Evolutionary conservation across 2,888 invertebrate genomes (phyloP), one percentile per base, ranked within the genome.

Genomic region (Galerucella nymphaeae): DNA sequence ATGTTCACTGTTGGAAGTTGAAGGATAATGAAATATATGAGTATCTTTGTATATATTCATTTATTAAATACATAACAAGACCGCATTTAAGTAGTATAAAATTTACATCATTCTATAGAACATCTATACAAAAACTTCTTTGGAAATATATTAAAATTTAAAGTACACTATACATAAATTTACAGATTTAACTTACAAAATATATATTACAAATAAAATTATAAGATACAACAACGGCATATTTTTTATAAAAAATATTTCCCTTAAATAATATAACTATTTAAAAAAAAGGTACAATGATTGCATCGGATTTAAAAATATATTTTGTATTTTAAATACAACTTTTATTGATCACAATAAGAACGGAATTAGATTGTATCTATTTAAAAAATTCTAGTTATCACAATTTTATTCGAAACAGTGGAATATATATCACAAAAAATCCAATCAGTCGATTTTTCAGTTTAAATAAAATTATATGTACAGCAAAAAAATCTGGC

Each of bases 11-110:
- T 30, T 48, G 48, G 14, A 48, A n/a, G 48, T n/a, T 48, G 30
- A 30, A 30, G 30, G 30, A 30, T 30, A 30, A 30, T 30, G 30
- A 30, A 30, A 30, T 8, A 30, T 6, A 8, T 30, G 8, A 59
- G 10, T 53, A 72, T 42, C 75, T 76, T 78, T 74, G 78, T 74
- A 73, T 77, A 81, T 77, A 81, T 82, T 62, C 16, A 81, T 85
- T 85, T 85, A 85, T 85, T 85, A 85, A 85, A 85, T 84, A 85
- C 85, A 84, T 76, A 86, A 85, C 85, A 85, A 85, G 82, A 83
- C 84, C 82, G 83, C 81, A 80, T 78, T 83, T 83, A 85, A 83
- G 84, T 83, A 84, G 84, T 85, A 85, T 83, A 85, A 85, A 86
- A 86, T 85, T 83, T 86, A 86, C 85, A 83, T 82, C 79, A 76